Conservation (phyloP, 2,797 vertebrate genomes). For the Chaenodraco wilsoni region DNA sequence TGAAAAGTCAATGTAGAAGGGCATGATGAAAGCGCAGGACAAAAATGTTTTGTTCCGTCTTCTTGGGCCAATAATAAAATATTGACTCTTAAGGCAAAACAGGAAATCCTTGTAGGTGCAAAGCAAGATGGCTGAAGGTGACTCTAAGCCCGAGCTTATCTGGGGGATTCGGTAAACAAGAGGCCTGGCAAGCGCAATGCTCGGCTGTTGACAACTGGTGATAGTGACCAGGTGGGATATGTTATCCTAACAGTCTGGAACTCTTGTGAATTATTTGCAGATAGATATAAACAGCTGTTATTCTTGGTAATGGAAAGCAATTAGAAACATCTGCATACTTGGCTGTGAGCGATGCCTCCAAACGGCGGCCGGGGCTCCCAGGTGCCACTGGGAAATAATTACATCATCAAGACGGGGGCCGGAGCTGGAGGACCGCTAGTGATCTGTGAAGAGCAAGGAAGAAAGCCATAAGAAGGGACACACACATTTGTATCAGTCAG, state of each 20-base stretch:
- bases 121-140: conserved; percentile 92
- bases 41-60: not conserved
- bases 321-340: conserved; percentile 99
- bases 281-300: conserved; percentile 99
- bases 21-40: not conserved
- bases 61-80: not conserved
- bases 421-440: conserved; percentile 85
- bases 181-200: conserved; percentile 86
- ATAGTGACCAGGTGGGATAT: conserved; percentile 98
- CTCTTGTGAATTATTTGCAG: conserved; percentile 99
- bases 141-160: conserved; percentile 81
- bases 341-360: conserved; percentile 94
- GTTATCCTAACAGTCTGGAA: conserved; percentile 99
- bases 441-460: conserved; percentile 94
- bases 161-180: conserved; percentile 83
- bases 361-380: conserved; percentile 87
- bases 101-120: conserved; percentile 42
- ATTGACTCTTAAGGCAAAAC: conserved; percentile 18
- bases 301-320: conserved; percentile 99
- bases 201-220: conserved; percentile 90
- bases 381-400: conserved; percentile 97
- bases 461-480: conserved; percentile 40
- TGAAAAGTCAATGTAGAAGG: not conserved
- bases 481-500: not conserved
- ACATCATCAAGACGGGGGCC: conserved; percentile 88